Evolutionary conservation across 2,113 vertebrate species (phyloP), one percentile per base, ranked within the genome.

Genomic region (Coptodon rendalli): DNA sequence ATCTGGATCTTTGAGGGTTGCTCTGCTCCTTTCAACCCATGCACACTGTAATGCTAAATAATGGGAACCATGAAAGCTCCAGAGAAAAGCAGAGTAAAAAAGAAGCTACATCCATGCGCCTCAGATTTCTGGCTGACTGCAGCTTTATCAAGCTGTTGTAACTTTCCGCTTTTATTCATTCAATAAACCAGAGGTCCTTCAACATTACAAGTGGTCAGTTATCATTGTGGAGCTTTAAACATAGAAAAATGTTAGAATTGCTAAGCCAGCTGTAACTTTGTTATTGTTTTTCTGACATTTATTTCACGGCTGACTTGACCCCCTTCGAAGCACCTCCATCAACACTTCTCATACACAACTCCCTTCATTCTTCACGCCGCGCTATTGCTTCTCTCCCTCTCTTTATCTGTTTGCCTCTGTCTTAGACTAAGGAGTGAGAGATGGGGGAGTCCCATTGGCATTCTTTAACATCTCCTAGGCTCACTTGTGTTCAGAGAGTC

Each of bases 401-500:
- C 87, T 89, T 93, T n/a, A 87, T 93, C 90, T 90, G 81, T 80
- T 83, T 90, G 80, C 86, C 80, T 95, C 87, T 82, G 57, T 90
- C 85, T 92, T 50, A 88, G 59, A 87, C 82, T 89, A 89, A 91
- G 93, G 92, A 91, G 92, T 92, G 93, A 92, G 87, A 90, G 91
- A 86, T 84, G 88, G 81, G 81, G 91, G 94, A 81, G 89, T 95
- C 92, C 91, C 93, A 90, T 87, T 91, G 93, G 94, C 93, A 94
- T 95, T 95, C 94, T 91, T 88, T 91, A 86, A 91, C 93, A 92
- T 93, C 94, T 94, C 88, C 31, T 50, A 82, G 22, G 68, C 92
- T 90, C 89, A 79, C 94, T 93, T 45, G 82, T 91, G 89, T 95
- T 96, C 95, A 88, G 88, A 94, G 94, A 94, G 91, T 84, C 93